Conservation (phyloP, 2,888 invertebrate species). For the Lithosia quadra region DNA sequence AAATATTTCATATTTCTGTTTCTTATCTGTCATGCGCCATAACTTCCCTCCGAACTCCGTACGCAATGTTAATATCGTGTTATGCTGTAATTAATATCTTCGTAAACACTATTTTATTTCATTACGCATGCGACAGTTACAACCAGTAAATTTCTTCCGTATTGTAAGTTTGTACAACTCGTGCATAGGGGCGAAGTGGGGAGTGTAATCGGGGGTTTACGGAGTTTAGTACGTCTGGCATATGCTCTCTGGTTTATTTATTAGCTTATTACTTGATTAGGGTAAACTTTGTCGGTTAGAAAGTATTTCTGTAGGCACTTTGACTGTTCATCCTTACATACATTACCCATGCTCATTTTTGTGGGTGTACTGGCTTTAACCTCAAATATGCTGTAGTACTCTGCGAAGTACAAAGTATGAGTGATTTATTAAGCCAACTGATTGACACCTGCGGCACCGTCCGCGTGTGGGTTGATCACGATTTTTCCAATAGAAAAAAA, state of each 20-base stretch:
- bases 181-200: constrained; percentile 41
- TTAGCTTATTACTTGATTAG: constrained; percentile 10
- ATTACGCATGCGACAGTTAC: constrained; percentile 74
- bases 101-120: constrained; percentile 82
- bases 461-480: too few relatives aligned
- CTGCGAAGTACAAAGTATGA: too few relatives aligned
- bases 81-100: constrained; percentile 81
- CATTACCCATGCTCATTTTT: too few relatives aligned
- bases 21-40: constrained; percentile 22
- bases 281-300: background rate
- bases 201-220: constrained; percentile 46
- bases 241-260: constrained; percentile 38
- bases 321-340: too few relatives aligned
- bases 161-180: constrained; percentile 68
- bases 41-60: constrained; percentile 50
- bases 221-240: constrained; percentile 30
- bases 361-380: too few relatives aligned
- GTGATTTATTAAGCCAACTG: too few relatives aligned
- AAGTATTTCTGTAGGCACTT: too few relatives aligned
- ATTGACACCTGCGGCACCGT: too few relatives aligned
- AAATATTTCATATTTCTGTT: constrained; percentile 35
- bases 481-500: too few relatives aligned
- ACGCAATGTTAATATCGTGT: constrained; percentile 75
- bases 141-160: constrained; percentile 69
- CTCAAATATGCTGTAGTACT: too few relatives aligned